A percentile compares a stretch with the other conserved stretches of the same genome.
These are phyloP conservation scores for Rhegmatorhina hoffmannsi DNA, from an alignment of 2,113 vertebrate genomes.

Conservation along the genomic window DNA sequence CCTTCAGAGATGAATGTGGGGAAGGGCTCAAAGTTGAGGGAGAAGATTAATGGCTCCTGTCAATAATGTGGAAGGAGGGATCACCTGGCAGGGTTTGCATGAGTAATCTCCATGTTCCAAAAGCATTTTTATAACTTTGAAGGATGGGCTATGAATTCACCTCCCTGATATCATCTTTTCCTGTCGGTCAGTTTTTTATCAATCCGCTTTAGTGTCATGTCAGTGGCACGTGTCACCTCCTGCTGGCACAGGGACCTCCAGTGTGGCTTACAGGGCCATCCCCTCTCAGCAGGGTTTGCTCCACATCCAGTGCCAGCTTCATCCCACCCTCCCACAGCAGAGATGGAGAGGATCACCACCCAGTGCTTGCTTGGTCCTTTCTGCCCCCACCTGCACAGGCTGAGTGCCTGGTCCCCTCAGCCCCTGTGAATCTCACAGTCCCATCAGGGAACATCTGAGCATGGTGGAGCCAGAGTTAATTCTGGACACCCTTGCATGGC, in stretches of 20 bases:
- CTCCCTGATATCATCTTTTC: constrained; percentile 27
- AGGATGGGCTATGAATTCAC: constrained; percentile 55
- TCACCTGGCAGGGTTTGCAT: constrained; percentile 54
- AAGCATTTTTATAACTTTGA: constrained; percentile 64
- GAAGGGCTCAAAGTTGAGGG: constrained; percentile 27
- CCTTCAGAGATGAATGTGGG: constrained; percentile 11
- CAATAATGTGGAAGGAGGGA: constrained; percentile 66
- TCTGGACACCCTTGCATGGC: background rate
- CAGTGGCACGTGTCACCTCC: background rate
- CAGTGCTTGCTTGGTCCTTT: background rate
- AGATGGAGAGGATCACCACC: background rate
- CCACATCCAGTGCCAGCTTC: rapidly evolving
- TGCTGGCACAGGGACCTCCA: background rate
- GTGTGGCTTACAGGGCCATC: rapidly evolving
- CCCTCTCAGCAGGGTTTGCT: rapidly evolving
- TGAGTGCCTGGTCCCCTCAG: background rate
- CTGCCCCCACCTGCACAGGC: background rate
- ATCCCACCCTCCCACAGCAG: background rate
- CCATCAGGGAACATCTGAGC: rapidly evolving
- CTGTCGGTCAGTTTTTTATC: constrained; percentile 5
- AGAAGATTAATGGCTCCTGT: constrained; percentile 69
- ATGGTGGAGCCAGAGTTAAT: background rate
- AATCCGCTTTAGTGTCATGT: background rate
- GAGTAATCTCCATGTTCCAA: constrained; percentile 51
- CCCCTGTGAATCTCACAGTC: background rate